Base-by-base conservation (phyloP, 2,113 vertebrate genomes). In the Panurus biarmicus region DNA sequence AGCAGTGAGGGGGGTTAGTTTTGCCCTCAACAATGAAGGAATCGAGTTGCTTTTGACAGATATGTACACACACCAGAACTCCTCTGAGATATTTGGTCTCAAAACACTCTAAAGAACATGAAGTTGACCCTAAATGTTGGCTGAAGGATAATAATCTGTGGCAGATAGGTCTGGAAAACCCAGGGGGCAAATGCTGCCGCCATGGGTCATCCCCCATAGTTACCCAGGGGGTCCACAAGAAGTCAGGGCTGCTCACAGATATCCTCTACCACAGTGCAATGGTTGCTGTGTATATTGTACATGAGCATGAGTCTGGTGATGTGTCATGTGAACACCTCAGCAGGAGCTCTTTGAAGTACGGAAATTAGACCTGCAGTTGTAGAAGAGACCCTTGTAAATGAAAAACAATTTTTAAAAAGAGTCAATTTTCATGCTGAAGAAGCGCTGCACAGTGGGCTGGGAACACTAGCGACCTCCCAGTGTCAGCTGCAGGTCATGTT, bases 141-240 rank as follows among this genome's bases (percentile, higher is more conserved):
- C 26, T 47, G 44, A 91, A 89, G 48, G 36, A 60, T 7, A 11
- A n/a, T 7, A 9, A 9, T 67, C 84, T 62, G 44, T 19, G 10
- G 6, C 18, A 19, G 4, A 6, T 38, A 78, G 18, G 7, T 53
- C 29, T 71, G 57, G 40, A 36, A 81, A 78, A 57, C 4, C 20
- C 2, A n/a, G n/a, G 5, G 44, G 24, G 18, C 18, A 92, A 83
- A 53, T 19, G 16, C 60, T 64, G 31, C 18, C 75, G 45, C 61
- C 1, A 0, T 65, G 36, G 7, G 10, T 61, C 29, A 79, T 19
- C 14, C n/a, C 26, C 14, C 4, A 2, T 0, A 2, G 17, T 28
- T 78, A 48, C 22, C 10, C n/a, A 57, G 13, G 22, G 67, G 14
- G 21, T 25, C 38, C 36, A 21, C 1, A 4, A 61, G 78, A 73